Base-by-base conservation (phyloP, 30 jellyfish, hydroid and myxozoan genomes). In the Hydra vulgaris region DNA sequence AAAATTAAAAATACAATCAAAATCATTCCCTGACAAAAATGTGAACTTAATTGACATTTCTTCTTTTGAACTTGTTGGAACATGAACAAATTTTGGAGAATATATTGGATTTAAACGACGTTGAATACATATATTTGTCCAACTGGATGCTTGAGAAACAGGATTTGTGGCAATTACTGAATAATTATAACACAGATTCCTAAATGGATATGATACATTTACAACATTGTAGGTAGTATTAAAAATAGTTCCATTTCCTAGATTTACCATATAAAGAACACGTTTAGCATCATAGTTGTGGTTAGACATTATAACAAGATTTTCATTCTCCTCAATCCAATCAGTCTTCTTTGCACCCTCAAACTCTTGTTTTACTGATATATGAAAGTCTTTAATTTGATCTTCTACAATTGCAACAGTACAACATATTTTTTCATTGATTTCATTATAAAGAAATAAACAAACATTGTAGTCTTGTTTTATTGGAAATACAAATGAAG, bases 271-370 rank as follows among this genome's bases (percentile, higher is more conserved):
- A 53, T 27, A 25, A 54, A 78, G 26, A 56, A 56, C 27, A 23
- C 61, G 66, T 53, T 78, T 69, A 53, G 74, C 85, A 12, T 61
- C 77, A 20, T 12, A 8, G 1, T 25, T n/a, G 77, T 21, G 27
- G 0, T 74, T 17, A 20, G 54, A 52, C 12, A n/a, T 53, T 40
- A 78, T 0, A 0, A 21, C 16, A 5, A 78, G 55, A 20, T 80
- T 78, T 24, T 78, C 85, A 78, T 78, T 78, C 17, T 24, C 77
- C 55, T 78, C 85, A 8, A 78, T 66, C 54, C 54, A 78, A 61
- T 78, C 85, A 16, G 61, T 27, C 54, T 20, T 74, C 7, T 52
- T 18, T 15, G 53, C 55, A 1, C 85, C 85, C 18, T 54, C 77
- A 18, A 25, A 54, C 1, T 19, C 52, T 53, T 78, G 85, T 0